These are phyloP conservation scores for Lottia scabra DNA, from an alignment of 2,888 invertebrate genomes.

Conservation along the genomic window DNA sequence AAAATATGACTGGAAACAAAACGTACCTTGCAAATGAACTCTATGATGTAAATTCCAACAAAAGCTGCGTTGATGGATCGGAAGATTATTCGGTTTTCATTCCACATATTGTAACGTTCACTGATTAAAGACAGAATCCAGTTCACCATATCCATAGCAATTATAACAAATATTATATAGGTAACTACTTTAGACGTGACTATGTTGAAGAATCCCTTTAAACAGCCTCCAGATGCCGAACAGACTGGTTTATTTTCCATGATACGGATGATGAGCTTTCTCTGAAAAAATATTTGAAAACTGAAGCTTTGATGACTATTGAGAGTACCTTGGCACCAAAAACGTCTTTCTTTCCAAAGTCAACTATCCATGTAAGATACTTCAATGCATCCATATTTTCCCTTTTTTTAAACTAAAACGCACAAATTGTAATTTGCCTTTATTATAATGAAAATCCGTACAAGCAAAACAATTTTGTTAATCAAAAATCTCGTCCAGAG, in stretches of 20 bases:
- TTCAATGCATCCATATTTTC: too few species aligned
- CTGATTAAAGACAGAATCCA: neutral
- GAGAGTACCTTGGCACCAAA: too few species aligned
- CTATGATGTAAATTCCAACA: neutral
- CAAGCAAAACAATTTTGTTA: too few species aligned
- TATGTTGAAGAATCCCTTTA: neutral
- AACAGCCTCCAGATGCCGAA: neutral
- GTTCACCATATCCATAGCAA: neutral
- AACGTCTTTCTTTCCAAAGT: too few species aligned
- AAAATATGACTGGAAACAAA: neutral
- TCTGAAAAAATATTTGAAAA: slow-evolving; percentile 34
- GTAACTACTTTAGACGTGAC: neutral
- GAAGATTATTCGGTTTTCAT: neutral
- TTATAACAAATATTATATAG: neutral
- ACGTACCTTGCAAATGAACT: neutral
- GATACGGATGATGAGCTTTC: slow-evolving; percentile 33
- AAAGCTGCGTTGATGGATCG: neutral
- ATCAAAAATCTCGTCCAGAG: too few species aligned
- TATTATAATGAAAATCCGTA: too few species aligned
- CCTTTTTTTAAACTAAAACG: too few species aligned
- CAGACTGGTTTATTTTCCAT: slow-evolving; percentile 26
- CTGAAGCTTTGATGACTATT: too few species aligned
- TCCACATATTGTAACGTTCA: neutral
- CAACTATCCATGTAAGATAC: too few species aligned
- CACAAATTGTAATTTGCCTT: too few species aligned